phyloP scores from a whole-genome alignment of 37 sponge, comb jelly and placozoan species.

The Agelas oroides region DNA sequence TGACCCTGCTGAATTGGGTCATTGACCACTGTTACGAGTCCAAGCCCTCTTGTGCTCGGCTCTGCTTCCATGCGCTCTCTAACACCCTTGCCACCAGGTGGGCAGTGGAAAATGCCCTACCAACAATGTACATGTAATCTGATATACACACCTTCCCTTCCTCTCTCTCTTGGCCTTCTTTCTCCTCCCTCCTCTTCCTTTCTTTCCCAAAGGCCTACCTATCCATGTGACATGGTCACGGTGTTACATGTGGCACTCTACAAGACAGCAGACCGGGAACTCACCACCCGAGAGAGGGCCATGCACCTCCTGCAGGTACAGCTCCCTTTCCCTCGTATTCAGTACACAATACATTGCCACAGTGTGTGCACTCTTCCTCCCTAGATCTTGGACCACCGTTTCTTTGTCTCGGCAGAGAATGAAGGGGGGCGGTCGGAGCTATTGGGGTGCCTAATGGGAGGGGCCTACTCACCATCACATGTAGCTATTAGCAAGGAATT shows the following conservation, averaged over 20 bases:
- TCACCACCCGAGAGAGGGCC: conserved; percentile 78
- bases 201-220: conserved; percentile 49
- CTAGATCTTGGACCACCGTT: neutral
- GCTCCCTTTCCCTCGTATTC: too few relatives aligned
- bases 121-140: too few relatives aligned
- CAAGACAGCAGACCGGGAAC: conserved; percentile 83
- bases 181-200: too few relatives aligned
- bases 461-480: conserved; percentile 76
- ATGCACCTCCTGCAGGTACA: conserved; percentile 85
- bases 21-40: conserved; percentile 77
- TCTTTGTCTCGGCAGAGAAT: conserved; percentile 17
- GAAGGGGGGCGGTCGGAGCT: conserved; percentile 52
- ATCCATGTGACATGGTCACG: conserved; percentile 87
- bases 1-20: conserved; percentile 84
- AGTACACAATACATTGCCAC: too few relatives aligned
- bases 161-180: neutral
- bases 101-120: neutral
- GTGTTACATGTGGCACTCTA: conserved; percentile 83
- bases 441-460: conserved; percentile 43
- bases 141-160: neutral
- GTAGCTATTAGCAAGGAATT: conserved; percentile 69
- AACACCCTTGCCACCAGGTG: conserved; percentile 68
- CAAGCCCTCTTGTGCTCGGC: conserved; percentile 54
- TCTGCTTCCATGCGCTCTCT: conserved; percentile 88
- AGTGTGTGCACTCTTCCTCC: too few relatives aligned